Evolutionary conservation across 1,140 invertebrate species (phyloP).

Genomic region (Helicoverpa armigera): DNA sequence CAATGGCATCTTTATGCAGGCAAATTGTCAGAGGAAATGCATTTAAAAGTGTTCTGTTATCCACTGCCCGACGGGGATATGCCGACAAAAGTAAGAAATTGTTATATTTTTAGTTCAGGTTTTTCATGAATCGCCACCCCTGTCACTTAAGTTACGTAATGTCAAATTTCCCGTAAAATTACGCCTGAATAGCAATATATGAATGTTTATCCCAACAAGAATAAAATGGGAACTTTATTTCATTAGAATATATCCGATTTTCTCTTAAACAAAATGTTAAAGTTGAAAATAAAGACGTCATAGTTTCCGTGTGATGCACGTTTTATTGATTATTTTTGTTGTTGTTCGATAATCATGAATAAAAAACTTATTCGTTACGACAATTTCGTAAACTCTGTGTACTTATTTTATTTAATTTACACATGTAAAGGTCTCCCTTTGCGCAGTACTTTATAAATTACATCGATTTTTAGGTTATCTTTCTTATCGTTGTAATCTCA

Average conservation of each 20-base stretch:
- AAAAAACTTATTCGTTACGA: slow-evolving; percentile 1
- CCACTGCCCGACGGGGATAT: slow-evolving; percentile 78
- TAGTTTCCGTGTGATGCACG: slow-evolving; percentile 34
- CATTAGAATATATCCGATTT: too few relatives aligned
- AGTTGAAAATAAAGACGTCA: slow-evolving; percentile 16
- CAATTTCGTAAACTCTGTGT: background rate
- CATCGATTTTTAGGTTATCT: slow-evolving; percentile 56
- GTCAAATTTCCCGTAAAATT: slow-evolving; percentile 67
- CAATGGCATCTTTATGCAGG: slow-evolving; percentile 85
- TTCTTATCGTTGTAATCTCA: slow-evolving; percentile 50
- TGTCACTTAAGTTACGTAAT: slow-evolving; percentile 86
- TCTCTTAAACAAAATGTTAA: background rate
- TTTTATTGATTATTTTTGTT: slow-evolving; percentile 51
- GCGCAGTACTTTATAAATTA: background rate
- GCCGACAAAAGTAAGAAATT: slow-evolving; percentile 83
- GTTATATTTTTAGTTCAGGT: slow-evolving; percentile 53
- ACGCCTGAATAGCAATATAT: background rate
- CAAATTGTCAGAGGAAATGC: slow-evolving; percentile 83
- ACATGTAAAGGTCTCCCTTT: slow-evolving; percentile 10
- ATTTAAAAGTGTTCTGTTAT: slow-evolving; percentile 77
- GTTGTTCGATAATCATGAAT: slow-evolving; percentile 35
- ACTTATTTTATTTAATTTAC: background rate
- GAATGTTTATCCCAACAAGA: background rate
- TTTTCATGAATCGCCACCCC: slow-evolving; percentile 56
- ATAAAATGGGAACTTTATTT: background rate